Evolutionary conservation across 2,113 vertebrate species (phyloP), one percentile per base, ranked within the genome.

Genomic region (Seriola dumerili): DNA sequence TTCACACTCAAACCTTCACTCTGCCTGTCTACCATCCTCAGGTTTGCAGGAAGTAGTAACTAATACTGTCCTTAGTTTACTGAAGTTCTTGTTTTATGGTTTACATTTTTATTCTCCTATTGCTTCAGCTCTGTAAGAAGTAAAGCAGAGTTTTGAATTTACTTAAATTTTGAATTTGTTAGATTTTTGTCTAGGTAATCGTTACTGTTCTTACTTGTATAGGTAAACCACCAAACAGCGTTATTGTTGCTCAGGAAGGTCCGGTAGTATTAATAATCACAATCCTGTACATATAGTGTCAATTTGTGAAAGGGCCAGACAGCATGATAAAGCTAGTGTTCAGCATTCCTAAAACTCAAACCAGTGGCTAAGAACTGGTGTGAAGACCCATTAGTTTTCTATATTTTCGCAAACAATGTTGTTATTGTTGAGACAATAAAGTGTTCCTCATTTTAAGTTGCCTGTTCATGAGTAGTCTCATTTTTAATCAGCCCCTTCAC

Each of bases 161-260:
- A 46, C 12, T 78, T 19, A 36, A 0, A 25, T 64, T 66, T 72
- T n/a, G 21, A 54, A 73, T 25, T 50, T 17, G 1, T 75, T 73
- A 4, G 4, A n/a, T n/a, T n/a, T 59, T 79, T 57, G 8, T 66
- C 3, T 2, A 34, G 1, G 70, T 52, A 78, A 68, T n/a, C n/a
- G 12, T 84, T 85, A 36, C 76, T 62, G 57, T 83, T 81, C n/a
- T n/a, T 61, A 68, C 67, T 23, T 40, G 5, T 55, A 57, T 67
- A 57, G 40, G 29, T n/a, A 74, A 71, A 70, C 38, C 29, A 52
- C 57, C 42, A 64, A 78, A 69, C 25, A 63, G 52, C 11, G 76
- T 23, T 77, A 29, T 79, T 80, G 87, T 85, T 86, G 64, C 90
- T 92, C 90, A 90, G 90, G 90, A 78, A 91, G 34, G 36, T 81